Base-by-base conservation (phyloP, 2,113 vertebrate species). In the Silurus glanis region DNA sequence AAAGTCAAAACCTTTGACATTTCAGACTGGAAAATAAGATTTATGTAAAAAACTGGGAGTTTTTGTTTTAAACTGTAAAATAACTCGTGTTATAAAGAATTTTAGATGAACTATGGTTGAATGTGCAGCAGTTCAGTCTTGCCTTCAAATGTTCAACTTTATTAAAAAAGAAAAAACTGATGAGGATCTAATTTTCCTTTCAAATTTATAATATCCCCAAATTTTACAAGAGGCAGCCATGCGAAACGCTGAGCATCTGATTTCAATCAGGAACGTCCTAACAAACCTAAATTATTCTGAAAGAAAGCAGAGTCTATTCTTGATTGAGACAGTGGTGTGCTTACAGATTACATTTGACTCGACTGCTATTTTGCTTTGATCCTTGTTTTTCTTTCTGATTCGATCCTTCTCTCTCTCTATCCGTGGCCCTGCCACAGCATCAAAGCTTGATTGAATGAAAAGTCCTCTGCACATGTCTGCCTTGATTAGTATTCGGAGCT, bases 401-500 rank as follows among this genome's bases (percentile, higher is more conserved):
- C 45, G 7, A 66, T 59, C 69, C 12, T 53, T 23, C n/a, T 72
- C 47, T 78, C 89, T 78, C 81, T 51, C 58, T 83, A 78, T 88
- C 81, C 64, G 59, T 17, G 19, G 37, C 85, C 62, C 47, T 37
- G 55, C 67, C 25, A 5, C 6, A 6, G 23, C 80, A 83, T 86
- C 90, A 89, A 86, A 87, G 71, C 64, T 59, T 89, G 86, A 89
- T 89, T 82, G 84, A 89, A 53, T 53, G 67, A 85, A 89, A 85
- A 83, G 79, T 85, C 72, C 49, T 66, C 72, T 21, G 86, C 83
- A 89, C 87, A 80, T 78, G 88, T 90, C 84, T 72, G 88, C 76
- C 58, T 21, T 83, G 89, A 90, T 92, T 92, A 91, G 90, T 82
- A 92, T 92, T 91, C 91, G 71, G 87, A 53, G n/a, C 71, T 86